These are phyloP conservation scores for Electrona antarctica DNA, from an alignment of 2,113 vertebrate species.

Conservation along the genomic window DNA sequence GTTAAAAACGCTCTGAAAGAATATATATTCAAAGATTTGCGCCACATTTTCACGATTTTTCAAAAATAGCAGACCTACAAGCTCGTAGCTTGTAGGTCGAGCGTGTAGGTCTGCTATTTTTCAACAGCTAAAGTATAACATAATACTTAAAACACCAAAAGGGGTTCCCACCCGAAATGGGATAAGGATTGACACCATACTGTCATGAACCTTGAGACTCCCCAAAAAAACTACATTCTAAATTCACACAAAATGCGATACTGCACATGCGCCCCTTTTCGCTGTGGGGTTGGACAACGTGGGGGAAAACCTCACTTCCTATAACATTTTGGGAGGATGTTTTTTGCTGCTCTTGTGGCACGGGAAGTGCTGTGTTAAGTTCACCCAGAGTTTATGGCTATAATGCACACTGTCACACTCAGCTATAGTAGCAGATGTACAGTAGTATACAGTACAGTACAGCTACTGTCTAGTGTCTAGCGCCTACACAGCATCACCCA, in stretches of 20 bases:
- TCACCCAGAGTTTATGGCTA: slow-evolving; percentile 65
- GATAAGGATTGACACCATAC: slow-evolving; percentile 32
- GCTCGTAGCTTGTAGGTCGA: no score
- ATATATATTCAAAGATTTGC: no score
- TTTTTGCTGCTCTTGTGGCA: slow-evolving; percentile 18
- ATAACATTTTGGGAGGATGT: slow-evolving; percentile 31
- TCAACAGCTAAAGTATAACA: no score
- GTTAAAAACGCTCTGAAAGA: no score
- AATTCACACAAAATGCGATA: slow-evolving; percentile 45
- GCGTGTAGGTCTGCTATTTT: no score
- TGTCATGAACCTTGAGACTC: slow-evolving; percentile 28
- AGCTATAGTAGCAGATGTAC: slow-evolving; percentile 42
- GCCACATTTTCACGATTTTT: no score
- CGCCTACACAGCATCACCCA: slow-evolving; percentile 19
- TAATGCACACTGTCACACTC: slow-evolving; percentile 42
- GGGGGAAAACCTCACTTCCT: slow-evolving; percentile 42
- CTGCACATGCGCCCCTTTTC: slow-evolving; percentile 24
- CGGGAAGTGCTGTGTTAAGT: slow-evolving; percentile 39
- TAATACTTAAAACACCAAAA: no score
- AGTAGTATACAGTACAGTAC: slow-evolving; percentile 21
- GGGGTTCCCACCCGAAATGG: no score
- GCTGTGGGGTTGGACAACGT: slow-evolving; percentile 25
- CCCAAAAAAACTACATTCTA: slow-evolving; percentile 30
- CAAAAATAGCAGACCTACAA: no score
- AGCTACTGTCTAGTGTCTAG: slow-evolving; percentile 40